Base-by-base conservation (phyloP, 2,797 vertebrate species). In the Denticeps clupeoides region DNA sequence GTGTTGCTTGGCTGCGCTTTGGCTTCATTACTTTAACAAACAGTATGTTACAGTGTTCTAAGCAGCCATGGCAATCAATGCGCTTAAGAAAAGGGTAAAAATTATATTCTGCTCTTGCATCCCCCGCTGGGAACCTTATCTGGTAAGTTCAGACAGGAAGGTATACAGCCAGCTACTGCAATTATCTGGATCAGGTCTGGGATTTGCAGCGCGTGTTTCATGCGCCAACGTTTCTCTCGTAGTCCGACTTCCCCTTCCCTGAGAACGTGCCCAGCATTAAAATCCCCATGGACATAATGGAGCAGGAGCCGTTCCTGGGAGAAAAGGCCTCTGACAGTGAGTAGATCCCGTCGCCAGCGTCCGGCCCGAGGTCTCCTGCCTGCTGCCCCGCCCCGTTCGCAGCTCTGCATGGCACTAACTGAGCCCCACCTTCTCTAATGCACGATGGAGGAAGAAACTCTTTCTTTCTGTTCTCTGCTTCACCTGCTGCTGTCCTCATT, bases 251-350 rank as follows among this genome's bases (percentile, higher is more conserved):
- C 75, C 90, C 90, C 70, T 97, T 91, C 85, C 89, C 72, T 85
- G 93, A 97, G 80, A 96, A 88, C 56, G 81, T 91, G 68, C 89
- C 94, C 83, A 94, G 87, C 90, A 93, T 97, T 89, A 99, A 97
- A 91, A 99, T 99, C 58, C 91, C 93, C 75, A 91, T 99, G 93
- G 93, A 99, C 84, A 91, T 95, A 81, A 89, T 97, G 91, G 94
- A 99, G 78, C 86, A 97, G 68, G 87, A 97, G 59, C 93, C 93
- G 74, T 97, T 98, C 86, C 88, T 99, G 88, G 88, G 87, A 71
- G 92, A 89, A 83, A 91, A 93, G 83, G 74, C 89, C 78, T 82
- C 85, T 1, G 90, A 96, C 85, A 89, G 94, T 99, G 90, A 99
- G 94, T 99, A 94, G 75, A 82, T 54, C 60, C 49, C 58, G 78